A percentile compares a stretch with the other conserved stretches of the same genome.
These are phyloP conservation scores for Prionace glauca DNA, from an alignment of 2,797 vertebrate genomes.

Conservation along the genomic window DNA sequence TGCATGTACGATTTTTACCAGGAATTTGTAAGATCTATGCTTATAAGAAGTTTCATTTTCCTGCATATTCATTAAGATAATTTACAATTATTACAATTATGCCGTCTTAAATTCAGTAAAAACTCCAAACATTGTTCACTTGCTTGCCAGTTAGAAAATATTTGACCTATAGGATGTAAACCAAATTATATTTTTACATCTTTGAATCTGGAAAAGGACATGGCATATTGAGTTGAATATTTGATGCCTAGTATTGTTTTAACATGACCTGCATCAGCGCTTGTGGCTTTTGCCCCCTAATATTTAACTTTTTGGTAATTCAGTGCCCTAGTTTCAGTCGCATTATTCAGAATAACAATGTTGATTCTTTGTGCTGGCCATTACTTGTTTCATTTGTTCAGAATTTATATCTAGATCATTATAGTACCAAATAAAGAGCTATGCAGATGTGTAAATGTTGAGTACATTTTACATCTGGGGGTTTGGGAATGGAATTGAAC, in stretches of 20 bases:
- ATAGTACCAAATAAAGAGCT: not conserved
- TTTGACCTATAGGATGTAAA: not conserved
- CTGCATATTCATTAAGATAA: not conserved
- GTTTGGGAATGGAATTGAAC: not conserved
- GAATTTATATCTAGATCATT: not conserved
- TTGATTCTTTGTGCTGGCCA: not conserved
- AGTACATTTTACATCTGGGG: not conserved
- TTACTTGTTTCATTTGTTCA: constrained; percentile 17
- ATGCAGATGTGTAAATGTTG: not conserved
- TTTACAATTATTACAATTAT: not conserved
- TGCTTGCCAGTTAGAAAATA: not conserved
- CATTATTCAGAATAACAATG: not conserved
- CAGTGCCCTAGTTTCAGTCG: not conserved
- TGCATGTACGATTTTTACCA: not conserved
- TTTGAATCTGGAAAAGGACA: not conserved
- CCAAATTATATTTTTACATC: not conserved
- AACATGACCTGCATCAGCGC: not conserved
- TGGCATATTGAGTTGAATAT: not conserved
- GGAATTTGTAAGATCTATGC: not conserved
- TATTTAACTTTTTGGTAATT: not conserved
- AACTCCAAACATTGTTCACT: not conserved
- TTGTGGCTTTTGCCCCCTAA: not conserved
- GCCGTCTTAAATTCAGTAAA: not conserved
- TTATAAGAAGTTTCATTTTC: not conserved
- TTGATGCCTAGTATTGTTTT: not conserved